Base-by-base conservation (phyloP, 2,888 invertebrate species). In the Tachina lurida region DNA sequence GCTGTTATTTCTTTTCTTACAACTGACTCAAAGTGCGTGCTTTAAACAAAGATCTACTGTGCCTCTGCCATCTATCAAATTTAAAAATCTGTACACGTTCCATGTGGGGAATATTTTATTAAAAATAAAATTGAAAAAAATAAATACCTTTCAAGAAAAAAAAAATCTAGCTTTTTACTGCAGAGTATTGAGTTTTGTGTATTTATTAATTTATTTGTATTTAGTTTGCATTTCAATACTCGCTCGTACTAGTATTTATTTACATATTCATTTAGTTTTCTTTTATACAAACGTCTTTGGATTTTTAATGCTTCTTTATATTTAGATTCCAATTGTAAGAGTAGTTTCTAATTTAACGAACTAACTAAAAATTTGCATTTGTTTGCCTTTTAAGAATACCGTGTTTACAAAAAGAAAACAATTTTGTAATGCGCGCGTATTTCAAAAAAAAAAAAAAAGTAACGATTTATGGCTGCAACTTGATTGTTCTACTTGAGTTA, bases 261-360 rank as follows among this genome's bases (percentile, higher is more conserved):
- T 19, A 39, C 17, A 60, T 74, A 63, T 19, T 58, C 54, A 54
- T 75, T 45, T 71, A 65, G 73, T 82, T 83, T 77, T 82, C 70
- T 79, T 82, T 65, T 79, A 75, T 67, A 17, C 70, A 52, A 67
- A 83, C 86, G 83, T 86, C 79, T 86, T 71, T 68, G 43, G 86
- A 79, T 79, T 86, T 75, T 76, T 79, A 83, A 86, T 86, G 56
- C 76, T 65, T 74, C 47, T 43, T 31, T 31, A 31, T 77, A 13
- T 41, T 78, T 52, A 43, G 60, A 54, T 54, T 78, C 31, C 8
- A 62, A 60, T 62, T 62, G 43, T 70, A 31, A 7, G 31, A 31
- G 31, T 31, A 76, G 71, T 71, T 78, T 70, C 56, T 60, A 60
- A 45, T 63, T 43, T 71, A 54, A 75, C 56, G 10, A 65, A 60